phyloP scores from a whole-genome alignment of 2,888 invertebrate species.

The Coelinius sp. region DNA sequence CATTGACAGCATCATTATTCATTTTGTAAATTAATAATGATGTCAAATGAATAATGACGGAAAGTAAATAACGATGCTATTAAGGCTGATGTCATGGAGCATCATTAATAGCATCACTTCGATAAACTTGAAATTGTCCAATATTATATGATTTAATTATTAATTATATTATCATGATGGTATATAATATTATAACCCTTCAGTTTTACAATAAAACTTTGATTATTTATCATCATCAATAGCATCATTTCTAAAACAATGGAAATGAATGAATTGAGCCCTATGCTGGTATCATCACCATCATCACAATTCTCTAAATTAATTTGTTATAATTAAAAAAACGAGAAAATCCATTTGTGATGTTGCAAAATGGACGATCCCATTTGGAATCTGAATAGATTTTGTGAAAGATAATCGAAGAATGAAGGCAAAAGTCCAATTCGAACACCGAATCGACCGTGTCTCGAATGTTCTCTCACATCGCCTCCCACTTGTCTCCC shows the following conservation, averaged over 20 bases:
- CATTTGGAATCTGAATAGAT: not conserved
- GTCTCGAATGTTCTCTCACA: conserved; percentile 7
- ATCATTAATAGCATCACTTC: too few relatives aligned
- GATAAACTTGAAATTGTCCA: too few relatives aligned
- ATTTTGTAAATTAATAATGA: not conserved
- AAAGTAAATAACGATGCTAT: not conserved
- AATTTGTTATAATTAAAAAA: not conserved
- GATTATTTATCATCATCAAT: too few relatives aligned
- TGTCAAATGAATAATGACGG: not conserved
- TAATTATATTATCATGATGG: too few relatives aligned
- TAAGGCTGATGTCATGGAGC: not conserved
- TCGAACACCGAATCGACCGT: not conserved
- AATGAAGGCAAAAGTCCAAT: not conserved
- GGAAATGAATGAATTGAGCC: too few relatives aligned
- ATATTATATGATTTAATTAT: too few relatives aligned
- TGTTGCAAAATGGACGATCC: not conserved
- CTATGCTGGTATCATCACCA: too few relatives aligned
- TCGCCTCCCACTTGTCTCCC: not conserved
- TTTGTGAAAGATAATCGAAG: not conserved
- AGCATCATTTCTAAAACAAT: too few relatives aligned
- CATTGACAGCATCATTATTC: not conserved
- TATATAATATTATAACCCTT: too few relatives aligned
- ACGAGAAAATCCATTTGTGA: not conserved
- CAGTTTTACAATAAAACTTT: too few relatives aligned
- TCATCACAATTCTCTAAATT: too few relatives aligned